Evolutionary conservation across 2,797 vertebrate species (phyloP).

Genomic region (Syndactyla subalaris): DNA sequence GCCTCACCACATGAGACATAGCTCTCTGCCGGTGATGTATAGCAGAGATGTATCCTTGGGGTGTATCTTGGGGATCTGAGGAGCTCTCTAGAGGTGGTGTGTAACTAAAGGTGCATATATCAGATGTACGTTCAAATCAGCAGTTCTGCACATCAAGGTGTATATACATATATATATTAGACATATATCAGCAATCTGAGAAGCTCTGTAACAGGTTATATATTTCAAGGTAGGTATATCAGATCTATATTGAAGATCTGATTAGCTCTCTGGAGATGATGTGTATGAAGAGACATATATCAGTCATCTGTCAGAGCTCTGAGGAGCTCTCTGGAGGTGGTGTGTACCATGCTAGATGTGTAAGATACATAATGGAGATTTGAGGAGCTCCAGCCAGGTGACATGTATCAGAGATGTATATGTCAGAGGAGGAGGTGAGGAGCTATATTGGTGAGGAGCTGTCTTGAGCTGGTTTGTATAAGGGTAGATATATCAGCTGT

Average conservation of each 20-base stretch:
- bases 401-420: not conserved
- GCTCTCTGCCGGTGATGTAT: not conserved
- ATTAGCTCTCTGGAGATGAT: not conserved
- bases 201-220: not conserved
- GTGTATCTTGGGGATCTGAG: not conserved
- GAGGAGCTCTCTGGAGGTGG: not conserved
- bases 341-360: not conserved
- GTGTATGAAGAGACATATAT: not conserved
- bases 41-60: not conserved
- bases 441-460: not conserved
- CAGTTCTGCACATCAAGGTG: not conserved
- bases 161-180: rapidly evolving
- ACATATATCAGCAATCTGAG: not conserved
- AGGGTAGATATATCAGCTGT: not conserved
- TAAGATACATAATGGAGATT: rapidly evolving
- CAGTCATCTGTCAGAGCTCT: not conserved
- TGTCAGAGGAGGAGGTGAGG: not conserved
- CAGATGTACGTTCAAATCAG: not conserved
- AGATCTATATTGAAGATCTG: not conserved
- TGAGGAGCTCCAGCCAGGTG: not conserved
- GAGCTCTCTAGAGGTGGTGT: not conserved
- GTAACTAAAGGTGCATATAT: not conserved
- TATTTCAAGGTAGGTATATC: not conserved
- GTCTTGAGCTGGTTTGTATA: not conserved
- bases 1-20: rapidly evolving